Evolutionary conservation across 2,113 vertebrate genomes (phyloP).

Genomic region (Pelmatolapia mariae): DNA sequence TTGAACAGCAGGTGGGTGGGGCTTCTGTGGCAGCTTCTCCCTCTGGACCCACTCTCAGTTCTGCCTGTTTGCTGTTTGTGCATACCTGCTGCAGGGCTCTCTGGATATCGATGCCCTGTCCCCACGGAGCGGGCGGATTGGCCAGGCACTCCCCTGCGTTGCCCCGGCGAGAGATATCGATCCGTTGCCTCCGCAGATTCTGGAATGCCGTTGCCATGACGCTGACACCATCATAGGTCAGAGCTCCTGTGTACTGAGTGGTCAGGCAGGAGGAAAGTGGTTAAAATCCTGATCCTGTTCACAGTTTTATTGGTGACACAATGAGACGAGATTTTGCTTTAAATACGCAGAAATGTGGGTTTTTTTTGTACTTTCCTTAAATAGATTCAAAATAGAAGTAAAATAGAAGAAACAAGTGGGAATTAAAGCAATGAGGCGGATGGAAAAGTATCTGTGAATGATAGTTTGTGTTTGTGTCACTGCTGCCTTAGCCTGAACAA

Average conservation of each 20-base stretch:
- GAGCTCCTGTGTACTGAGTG: slow-evolving; percentile 90
- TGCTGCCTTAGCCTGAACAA: background rate
- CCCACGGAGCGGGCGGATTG: slow-evolving; percentile 95
- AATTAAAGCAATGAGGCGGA: background rate
- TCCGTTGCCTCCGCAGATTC: slow-evolving; percentile 88
- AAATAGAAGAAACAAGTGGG: background rate
- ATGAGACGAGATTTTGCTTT: background rate
- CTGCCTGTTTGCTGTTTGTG: background rate
- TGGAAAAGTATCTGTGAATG: background rate
- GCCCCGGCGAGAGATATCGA: slow-evolving; percentile 93
- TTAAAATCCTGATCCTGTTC: background rate
- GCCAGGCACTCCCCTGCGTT: slow-evolving; percentile 96
- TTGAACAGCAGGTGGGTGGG: background rate
- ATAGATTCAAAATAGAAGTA: background rate
- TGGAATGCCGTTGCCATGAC: slow-evolving; percentile 95
- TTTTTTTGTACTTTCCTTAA: background rate
- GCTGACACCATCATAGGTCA: slow-evolving; percentile 91
- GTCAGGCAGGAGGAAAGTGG: background rate
- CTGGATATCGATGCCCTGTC: slow-evolving; percentile 98
- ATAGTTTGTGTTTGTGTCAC: background rate
- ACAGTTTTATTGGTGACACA: background rate
- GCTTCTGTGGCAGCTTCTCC: background rate
- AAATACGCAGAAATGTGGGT: fast-evolving
- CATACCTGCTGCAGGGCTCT: slow-evolving; percentile 92
- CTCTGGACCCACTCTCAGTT: background rate